A percentile compares a stretch with the other conserved stretches of the same genome.
These are phyloP conservation scores for Pomatorhinus ruficollis DNA, from an alignment of 2,113 vertebrate species.

Conservation along the genomic window DNA sequence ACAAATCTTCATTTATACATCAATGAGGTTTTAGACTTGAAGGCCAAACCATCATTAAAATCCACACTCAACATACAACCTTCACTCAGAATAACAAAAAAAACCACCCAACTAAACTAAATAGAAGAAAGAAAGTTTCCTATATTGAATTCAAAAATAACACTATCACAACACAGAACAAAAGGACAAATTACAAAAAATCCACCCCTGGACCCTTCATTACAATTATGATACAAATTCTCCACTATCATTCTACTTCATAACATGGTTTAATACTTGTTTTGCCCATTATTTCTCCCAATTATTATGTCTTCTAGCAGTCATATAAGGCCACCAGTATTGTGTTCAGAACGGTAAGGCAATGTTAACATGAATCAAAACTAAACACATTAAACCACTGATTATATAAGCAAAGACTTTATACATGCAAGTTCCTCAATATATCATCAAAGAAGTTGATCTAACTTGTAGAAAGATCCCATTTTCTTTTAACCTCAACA, in stretches of 20 bases:
- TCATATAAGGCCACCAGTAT: not conserved
- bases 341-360: not conserved
- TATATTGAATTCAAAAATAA: not conserved
- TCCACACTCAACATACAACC: not conserved
- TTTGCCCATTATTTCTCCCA: not conserved
- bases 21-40: not conserved
- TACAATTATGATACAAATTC: not conserved
- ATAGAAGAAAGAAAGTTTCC: not conserved
- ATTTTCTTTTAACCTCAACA: not conserved
- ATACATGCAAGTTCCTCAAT: not conserved
- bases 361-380: not conserved
- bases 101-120: not conserved
- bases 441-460: not conserved
- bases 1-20: not conserved
- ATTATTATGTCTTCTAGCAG: not conserved
- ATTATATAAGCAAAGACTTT: not conserved
- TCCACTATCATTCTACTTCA: not conserved
- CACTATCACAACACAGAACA: not conserved
- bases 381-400: not conserved
- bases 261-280: accelerated
- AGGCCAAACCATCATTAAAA: not conserved
- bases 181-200: not conserved
- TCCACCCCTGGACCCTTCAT: not conserved
- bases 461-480: not conserved
- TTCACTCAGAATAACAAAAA: not conserved